Evolutionary conservation across 2,797 vertebrate species (phyloP).

Genomic region (Australoheros facetus): DNA sequence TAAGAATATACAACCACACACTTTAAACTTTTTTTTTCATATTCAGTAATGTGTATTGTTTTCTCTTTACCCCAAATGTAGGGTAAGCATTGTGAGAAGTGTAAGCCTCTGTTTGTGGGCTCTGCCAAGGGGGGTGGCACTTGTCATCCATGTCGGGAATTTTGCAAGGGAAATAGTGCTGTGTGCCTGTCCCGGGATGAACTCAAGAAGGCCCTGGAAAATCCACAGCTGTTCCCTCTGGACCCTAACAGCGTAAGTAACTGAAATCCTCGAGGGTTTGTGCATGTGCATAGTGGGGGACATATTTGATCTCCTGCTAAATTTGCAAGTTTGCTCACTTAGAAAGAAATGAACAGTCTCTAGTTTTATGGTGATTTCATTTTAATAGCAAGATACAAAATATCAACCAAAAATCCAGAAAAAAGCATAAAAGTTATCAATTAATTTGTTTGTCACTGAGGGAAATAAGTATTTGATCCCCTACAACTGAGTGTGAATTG

Average conservation of each 20-base stretch:
- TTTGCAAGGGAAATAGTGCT: conserved; percentile 89
- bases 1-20: neutral
- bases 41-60: neutral
- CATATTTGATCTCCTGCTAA: too few species aligned
- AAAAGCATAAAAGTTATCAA: neutral
- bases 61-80: conserved; percentile 45
- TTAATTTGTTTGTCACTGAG: too few species aligned
- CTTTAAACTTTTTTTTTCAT: neutral
- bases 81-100: conserved; percentile 92
- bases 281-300: neutral
- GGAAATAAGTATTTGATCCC: too few species aligned
- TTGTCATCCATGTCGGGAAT: conserved; percentile 88
- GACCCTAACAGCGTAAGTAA: conserved; percentile 78
- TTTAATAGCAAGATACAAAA: neutral
- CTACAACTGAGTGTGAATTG: too few species aligned
- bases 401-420: neutral
- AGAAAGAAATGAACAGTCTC: too few species aligned
- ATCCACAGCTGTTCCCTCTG: conserved; percentile 81
- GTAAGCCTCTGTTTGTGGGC: conserved; percentile 91
- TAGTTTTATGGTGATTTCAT: too few species aligned
- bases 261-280: neutral
- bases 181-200: conserved; percentile 89
- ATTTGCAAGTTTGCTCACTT: too few species aligned
- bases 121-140: conserved; percentile 87
- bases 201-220: conserved; percentile 80